Evolutionary conservation across 2,797 vertebrate species (phyloP).

Genomic region (Holocentrus rufus): DNA sequence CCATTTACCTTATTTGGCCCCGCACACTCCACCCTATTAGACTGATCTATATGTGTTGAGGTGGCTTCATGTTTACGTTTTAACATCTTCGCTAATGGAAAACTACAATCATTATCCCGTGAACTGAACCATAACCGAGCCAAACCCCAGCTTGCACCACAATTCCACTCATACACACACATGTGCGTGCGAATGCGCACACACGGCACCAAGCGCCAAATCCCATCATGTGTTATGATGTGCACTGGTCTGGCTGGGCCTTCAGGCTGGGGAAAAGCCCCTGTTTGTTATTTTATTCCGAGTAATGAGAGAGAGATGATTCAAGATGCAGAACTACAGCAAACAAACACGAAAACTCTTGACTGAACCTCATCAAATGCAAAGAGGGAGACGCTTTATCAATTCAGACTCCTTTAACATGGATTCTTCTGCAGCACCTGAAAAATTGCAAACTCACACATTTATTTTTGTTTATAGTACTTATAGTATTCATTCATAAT

Average conservation of each 20-base stretch:
- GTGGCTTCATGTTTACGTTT: not conserved
- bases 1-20: not conserved
- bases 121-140: not conserved
- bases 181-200: not conserved
- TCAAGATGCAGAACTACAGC: not conserved
- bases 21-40: not conserved
- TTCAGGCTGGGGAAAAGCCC: slow-evolving; percentile 3
- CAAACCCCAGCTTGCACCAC: not conserved
- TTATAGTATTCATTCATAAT: not conserved
- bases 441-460: too few relatives aligned
- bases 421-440: too few relatives aligned
- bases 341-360: not conserved
- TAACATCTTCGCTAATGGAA: not conserved
- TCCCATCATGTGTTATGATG: slow-evolving; percentile 11
- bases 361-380: not conserved
- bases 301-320: slow-evolving; percentile 23
- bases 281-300: slow-evolving; percentile 12
- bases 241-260: not conserved
- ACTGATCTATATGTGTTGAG: not conserved
- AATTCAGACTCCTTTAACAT: not conserved
- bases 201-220: not conserved
- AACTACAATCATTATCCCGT: not conserved
- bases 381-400: not conserved
- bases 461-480: not conserved
- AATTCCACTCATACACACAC: not conserved